Conservation (phyloP, 2,113 vertebrate species). For the Junco hyemalis region DNA sequence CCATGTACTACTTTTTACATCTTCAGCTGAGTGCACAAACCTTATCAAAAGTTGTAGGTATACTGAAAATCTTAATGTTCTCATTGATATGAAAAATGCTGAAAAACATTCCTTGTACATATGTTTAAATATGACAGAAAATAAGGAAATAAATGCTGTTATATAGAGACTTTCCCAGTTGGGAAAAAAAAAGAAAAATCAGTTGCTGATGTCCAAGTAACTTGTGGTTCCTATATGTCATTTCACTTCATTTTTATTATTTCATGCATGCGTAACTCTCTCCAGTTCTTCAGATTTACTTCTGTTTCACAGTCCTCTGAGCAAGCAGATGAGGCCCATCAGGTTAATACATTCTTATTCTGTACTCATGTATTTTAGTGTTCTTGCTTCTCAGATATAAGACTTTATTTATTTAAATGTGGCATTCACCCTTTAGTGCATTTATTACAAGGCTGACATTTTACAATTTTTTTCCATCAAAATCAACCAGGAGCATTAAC, state of each 20-base stretch:
- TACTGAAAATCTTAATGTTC: neutral
- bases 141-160: neutral
- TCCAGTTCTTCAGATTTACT: neutral
- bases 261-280: neutral
- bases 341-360: conserved; percentile 35
- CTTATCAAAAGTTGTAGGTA: neutral
- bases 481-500: conserved; percentile 42
- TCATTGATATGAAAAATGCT: neutral
- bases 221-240: neutral
- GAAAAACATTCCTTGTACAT: neutral
- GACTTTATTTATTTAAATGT: conserved; percentile 62
- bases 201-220: neutral
- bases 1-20: neutral
- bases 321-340: conserved; percentile 5
- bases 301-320: neutral
- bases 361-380: neutral
- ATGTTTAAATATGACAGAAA: neutral
- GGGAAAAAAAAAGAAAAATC: neutral
- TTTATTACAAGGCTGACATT: conserved; percentile 60
- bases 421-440: conserved; percentile 52
- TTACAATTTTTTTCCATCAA: neutral
- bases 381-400: conserved; percentile 33
- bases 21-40: neutral
- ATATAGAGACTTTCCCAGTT: neutral
- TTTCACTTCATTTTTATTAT: neutral